A percentile compares a stretch with the other conserved stretches of the same genome.
Evolutionary conservation across 2,888 invertebrate genomes (phyloP).

Genomic region (Caenorhabditis uteleia): DNA sequence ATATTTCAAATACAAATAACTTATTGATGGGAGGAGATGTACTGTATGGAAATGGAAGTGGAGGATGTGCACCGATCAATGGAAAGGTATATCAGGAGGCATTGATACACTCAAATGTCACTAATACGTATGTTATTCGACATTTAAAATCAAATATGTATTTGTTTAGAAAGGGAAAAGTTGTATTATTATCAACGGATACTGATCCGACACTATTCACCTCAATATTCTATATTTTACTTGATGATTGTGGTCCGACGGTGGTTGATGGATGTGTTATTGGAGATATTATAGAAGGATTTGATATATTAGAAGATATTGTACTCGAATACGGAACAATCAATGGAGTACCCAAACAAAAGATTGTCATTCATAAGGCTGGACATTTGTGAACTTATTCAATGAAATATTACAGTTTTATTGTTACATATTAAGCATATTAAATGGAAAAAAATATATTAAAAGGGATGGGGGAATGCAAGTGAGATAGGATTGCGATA

Average conservation of each 20-base stretch:
- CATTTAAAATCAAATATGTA: not conserved
- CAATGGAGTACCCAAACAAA: slow-evolving; percentile 19
- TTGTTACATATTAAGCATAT: too few species aligned
- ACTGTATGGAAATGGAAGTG: slow-evolving; percentile 21
- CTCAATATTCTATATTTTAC: slow-evolving; percentile 31
- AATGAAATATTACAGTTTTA: too few species aligned
- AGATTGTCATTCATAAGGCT: slow-evolving; percentile 21
- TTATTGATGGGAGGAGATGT: slow-evolving; percentile 33
- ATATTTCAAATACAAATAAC: slow-evolving; percentile 24
- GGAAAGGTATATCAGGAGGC: slow-evolving; percentile 16
- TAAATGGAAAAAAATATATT: too few species aligned
- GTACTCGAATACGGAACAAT: slow-evolving; percentile 24
- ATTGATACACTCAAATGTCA: slow-evolving; percentile 10
- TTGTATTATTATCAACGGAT: slow-evolving; percentile 21
- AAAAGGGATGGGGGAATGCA: too few species aligned
- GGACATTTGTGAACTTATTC: slow-evolving; percentile 22
- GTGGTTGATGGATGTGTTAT: slow-evolving; percentile 29
- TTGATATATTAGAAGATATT: slow-evolving; percentile 20
- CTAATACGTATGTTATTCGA: slow-evolving; percentile 11
- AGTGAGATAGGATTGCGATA: too few species aligned
- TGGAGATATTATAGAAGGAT: slow-evolving; percentile 30
- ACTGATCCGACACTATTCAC: slow-evolving; percentile 20
- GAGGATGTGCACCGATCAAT: slow-evolving; percentile 25
- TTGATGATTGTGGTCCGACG: slow-evolving; percentile 14
- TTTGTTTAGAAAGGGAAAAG: slow-evolving; percentile 20